phyloP scores from a whole-genome alignment of 2,797 vertebrate genomes.

The Tragelaphus eurycerus region DNA sequence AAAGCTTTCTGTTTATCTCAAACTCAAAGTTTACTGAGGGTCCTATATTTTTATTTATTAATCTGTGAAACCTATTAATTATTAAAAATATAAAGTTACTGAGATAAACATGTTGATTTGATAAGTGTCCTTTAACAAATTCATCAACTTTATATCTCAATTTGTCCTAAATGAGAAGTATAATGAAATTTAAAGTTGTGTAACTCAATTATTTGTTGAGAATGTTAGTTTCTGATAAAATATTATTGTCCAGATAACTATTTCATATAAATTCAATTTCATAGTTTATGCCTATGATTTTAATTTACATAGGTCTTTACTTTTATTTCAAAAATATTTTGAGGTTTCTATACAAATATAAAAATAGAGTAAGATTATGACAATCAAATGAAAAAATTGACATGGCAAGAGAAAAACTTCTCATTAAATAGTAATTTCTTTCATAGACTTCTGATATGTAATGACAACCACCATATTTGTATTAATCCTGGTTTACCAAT shows the following conservation, averaged over 20 bases:
- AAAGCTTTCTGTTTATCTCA: background rate
- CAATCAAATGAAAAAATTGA: background rate
- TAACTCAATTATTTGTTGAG: background rate
- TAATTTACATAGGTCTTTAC: background rate
- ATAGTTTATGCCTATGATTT: background rate
- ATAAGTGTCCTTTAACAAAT: background rate
- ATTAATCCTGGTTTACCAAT: background rate
- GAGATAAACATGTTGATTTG: background rate
- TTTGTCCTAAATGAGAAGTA: background rate
- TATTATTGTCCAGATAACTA: background rate
- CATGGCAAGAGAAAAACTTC: background rate
- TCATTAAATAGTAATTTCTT: background rate
- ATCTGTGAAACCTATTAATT: background rate
- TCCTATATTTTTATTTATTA: background rate
- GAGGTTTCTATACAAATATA: background rate
- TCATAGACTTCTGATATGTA: background rate
- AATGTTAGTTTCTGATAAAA: background rate
- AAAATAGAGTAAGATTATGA: background rate
- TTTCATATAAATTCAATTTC: background rate
- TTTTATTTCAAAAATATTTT: background rate
- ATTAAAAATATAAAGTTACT: background rate
- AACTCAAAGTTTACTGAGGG: background rate
- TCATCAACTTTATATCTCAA: background rate
- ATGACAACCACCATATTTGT: background rate
- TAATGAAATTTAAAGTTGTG: background rate